Conservation (phyloP, 1,140 invertebrate species). For the Cephus cinctus region DNA sequence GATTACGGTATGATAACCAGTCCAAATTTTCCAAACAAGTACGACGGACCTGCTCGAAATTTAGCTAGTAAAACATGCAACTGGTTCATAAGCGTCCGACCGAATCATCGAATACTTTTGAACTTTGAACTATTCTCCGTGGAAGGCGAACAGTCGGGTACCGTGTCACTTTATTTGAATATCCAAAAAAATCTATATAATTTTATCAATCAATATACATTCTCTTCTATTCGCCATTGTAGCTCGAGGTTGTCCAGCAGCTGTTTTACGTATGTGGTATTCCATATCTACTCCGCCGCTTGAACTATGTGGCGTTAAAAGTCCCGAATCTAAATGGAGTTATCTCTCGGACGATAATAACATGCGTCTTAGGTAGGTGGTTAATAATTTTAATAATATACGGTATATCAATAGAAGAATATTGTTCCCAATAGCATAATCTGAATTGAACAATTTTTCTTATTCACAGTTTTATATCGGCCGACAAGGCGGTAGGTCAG, state of each 20-base stretch:
- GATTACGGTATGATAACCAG: conserved; percentile 82
- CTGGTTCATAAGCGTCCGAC: conserved; percentile 85
- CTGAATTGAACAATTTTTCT: conserved; percentile 15
- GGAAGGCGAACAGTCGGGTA: conserved; percentile 84
- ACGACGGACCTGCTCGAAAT: conserved; percentile 73
- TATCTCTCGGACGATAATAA: conserved; percentile 82
- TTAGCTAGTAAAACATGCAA: conserved; percentile 83
- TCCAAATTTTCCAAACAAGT: conserved; percentile 84
- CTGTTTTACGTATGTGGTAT: conserved; percentile 85
- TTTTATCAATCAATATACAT: conserved; percentile 2
- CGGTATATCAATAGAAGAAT: conserved; percentile 1
- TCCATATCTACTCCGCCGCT: conserved; percentile 70
- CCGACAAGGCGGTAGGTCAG: conserved; percentile 77
- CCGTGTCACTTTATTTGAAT: too few species aligned
- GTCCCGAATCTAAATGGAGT: conserved; percentile 70
- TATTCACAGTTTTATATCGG: conserved; percentile 73
- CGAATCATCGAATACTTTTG: conserved; percentile 79
- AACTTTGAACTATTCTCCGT: conserved; percentile 86
- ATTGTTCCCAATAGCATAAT: conserved; percentile 1
- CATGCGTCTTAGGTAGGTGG: conserved; percentile 75
- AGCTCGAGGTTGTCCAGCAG: conserved; percentile 87
- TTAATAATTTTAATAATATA: not conserved
- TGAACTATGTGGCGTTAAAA: conserved; percentile 87
- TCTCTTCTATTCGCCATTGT: conserved; percentile 24
- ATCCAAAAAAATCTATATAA: conserved; percentile 9